Conservation (phyloP, 2,113 vertebrate genomes). For the Entomyzon cyanotis region DNA sequence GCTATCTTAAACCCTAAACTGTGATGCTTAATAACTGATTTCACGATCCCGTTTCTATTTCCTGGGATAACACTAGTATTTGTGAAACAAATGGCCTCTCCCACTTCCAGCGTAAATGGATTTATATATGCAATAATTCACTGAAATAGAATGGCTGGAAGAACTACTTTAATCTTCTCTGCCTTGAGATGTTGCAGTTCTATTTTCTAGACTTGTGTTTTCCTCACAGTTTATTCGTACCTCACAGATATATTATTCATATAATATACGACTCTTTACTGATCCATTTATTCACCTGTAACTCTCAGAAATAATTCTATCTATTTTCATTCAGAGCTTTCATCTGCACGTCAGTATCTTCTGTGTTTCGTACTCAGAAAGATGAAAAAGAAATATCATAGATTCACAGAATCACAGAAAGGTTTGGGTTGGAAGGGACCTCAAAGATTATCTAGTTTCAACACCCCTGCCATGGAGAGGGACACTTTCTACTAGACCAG, state of each 20-base stretch:
- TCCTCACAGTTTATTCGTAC: not conserved
- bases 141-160: not conserved
- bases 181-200: not conserved
- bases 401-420: not conserved
- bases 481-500: not conserved
- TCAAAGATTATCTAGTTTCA: not conserved
- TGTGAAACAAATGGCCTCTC: not conserved
- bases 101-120: not conserved
- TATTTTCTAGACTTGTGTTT: not conserved
- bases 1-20: not conserved
- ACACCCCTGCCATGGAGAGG: rapidly evolving
- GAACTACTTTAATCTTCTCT: not conserved
- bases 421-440: not conserved
- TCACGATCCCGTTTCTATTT: not conserved
- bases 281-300: not conserved
- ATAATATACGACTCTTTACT: not conserved
- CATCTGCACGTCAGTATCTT: not conserved
- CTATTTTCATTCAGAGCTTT: slow-evolving; percentile 13
- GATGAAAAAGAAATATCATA: not conserved
- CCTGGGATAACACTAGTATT: not conserved
- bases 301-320: not conserved
- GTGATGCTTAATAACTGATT: not conserved
- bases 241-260: not conserved
- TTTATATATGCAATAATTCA: not conserved
- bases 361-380: not conserved